Conservation (phyloP, 1,140 invertebrate genomes). For the Thereuonema tuberculata region DNA sequence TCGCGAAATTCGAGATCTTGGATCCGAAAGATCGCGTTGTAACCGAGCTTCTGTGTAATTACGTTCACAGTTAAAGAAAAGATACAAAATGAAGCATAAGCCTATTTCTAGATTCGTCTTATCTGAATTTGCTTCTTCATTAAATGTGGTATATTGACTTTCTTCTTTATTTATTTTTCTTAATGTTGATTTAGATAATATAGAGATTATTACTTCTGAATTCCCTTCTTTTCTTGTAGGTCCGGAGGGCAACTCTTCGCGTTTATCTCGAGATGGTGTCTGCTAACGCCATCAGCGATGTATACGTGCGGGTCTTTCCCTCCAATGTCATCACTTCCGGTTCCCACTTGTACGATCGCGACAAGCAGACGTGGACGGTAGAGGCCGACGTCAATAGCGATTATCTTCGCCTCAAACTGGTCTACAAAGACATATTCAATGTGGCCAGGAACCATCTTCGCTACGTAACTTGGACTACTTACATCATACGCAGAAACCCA, state of each 20-base stretch:
- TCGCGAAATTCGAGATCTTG: no score
- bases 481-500: constrained; percentile 38
- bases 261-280: constrained; percentile 61
- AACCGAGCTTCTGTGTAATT: no score
- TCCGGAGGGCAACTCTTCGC: constrained; percentile 39
- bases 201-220: no score
- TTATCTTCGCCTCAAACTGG: constrained; percentile 56
- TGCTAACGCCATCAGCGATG: constrained; percentile 57
- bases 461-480: constrained; percentile 67
- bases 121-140: no score
- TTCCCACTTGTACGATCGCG: constrained; percentile 64
- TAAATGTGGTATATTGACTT: no score
- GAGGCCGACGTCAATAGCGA: constrained; percentile 66
- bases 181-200: no score
- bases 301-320: constrained; percentile 33
- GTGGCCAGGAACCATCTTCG: constrained; percentile 62
- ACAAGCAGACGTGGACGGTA: constrained; percentile 69
- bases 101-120: no score
- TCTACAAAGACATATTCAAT: constrained; percentile 71
- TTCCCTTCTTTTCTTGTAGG: no score
- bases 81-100: no score
- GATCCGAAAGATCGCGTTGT: no score
- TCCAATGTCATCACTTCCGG: constrained; percentile 15
- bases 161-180: no score
- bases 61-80: no score